phyloP scores from a whole-genome alignment of 2,888 invertebrate genomes.

The Drosophila demipolita region DNA sequence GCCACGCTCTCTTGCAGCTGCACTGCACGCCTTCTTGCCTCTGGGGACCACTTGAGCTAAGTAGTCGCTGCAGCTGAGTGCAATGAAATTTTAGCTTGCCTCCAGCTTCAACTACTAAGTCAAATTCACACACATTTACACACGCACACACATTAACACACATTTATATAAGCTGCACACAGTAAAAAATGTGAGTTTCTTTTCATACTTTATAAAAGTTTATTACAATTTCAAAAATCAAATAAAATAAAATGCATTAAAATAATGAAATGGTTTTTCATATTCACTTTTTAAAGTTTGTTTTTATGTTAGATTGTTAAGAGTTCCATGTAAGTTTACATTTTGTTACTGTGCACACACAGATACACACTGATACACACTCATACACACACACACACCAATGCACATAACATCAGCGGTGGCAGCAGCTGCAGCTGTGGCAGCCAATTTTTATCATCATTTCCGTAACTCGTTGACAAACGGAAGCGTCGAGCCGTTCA shows the following conservation, averaged over 20 bases:
- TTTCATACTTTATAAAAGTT: neutral
- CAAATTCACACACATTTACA: constrained; percentile 47
- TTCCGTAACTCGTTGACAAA: constrained; percentile 82
- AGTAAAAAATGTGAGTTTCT: neutral
- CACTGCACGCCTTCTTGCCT: constrained; percentile 43
- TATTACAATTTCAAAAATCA: neutral
- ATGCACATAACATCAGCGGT: constrained; percentile 36
- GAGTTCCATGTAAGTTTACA: neutral
- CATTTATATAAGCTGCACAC: neutral
- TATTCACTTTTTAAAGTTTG: neutral
- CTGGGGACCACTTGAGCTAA: constrained; percentile 78
- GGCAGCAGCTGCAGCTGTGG: constrained; percentile 60
- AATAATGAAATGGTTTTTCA: neutral
- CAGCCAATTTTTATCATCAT: constrained; percentile 81
- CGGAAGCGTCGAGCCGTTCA: constrained; percentile 78
- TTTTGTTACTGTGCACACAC: constrained; percentile 12
- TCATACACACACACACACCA: constrained; percentile 33
- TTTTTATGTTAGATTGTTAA: no score
- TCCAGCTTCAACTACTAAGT: constrained; percentile 73
- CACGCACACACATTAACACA: constrained; percentile 5
- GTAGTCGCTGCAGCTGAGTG: constrained; percentile 77
- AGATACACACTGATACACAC: constrained; percentile 8
- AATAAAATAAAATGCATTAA: neutral
- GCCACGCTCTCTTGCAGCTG: constrained; percentile 6
- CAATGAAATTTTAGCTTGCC: constrained; percentile 75